These are phyloP conservation scores for fruit fly (Drosophila melanogaster) DNA, from an alignment of 1,140 invertebrate species.

Conservation along the genomic window DNA sequence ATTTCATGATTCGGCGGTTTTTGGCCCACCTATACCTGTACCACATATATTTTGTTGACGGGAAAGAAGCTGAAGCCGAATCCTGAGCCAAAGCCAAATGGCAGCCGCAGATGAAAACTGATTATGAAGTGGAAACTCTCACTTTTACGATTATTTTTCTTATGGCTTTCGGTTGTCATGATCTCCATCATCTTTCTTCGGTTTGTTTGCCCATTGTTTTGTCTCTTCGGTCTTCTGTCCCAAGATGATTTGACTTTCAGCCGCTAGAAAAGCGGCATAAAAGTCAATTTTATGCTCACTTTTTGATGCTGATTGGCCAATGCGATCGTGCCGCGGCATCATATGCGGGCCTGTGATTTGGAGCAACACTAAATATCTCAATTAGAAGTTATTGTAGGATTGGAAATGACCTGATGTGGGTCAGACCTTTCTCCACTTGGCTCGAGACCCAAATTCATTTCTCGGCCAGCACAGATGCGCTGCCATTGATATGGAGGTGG, in stretches of 20 bases:
- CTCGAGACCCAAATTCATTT: slow-evolving; percentile 55
- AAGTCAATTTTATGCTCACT: slow-evolving; percentile 81
- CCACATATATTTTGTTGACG: slow-evolving; percentile 12
- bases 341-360: slow-evolving; percentile 57
- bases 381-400: slow-evolving; percentile 71
- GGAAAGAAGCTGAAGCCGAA: slow-evolving; percentile 37
- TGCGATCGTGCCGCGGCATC: slow-evolving; percentile 63
- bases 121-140: slow-evolving; percentile 81
- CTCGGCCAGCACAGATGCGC: slow-evolving; percentile 47
- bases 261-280: slow-evolving; percentile 72
- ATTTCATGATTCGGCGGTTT: slow-evolving; percentile 37
- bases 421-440: slow-evolving; percentile 69
- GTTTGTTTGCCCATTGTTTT: slow-evolving; percentile 47
- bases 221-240: slow-evolving; percentile 68
- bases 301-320: slow-evolving; percentile 72
- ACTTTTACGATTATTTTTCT: slow-evolving; percentile 83
- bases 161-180: slow-evolving; percentile 72
- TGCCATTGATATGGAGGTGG: slow-evolving; percentile 44
- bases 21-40: not conserved
- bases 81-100: slow-evolving; percentile 30
- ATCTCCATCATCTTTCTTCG: slow-evolving; percentile 32
- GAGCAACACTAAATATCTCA: slow-evolving; percentile 82
- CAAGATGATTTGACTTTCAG: slow-evolving; percentile 78
- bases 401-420: slow-evolving; percentile 60
- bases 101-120: slow-evolving; percentile 50